Percentiles rank a stretch among this genome's conserved stretches.
These are phyloP conservation scores for Drosophila paranaensis DNA, from an alignment of 2,888 invertebrate genomes.

Conservation along the genomic window DNA sequence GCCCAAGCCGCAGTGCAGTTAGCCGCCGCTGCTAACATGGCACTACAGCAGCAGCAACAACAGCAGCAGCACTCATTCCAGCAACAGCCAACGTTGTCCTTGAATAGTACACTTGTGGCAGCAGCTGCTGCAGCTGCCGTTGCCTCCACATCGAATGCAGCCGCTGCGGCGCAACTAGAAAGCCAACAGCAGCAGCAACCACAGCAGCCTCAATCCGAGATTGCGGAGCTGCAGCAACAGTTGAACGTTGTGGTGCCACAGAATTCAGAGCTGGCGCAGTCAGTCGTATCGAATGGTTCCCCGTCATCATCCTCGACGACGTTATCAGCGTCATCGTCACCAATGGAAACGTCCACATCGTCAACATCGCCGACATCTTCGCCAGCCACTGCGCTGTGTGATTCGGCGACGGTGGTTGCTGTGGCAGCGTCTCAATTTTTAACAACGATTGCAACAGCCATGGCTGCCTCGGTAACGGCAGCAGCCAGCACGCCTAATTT, in stretches of 20 bases:
- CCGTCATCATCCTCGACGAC: constrained; percentile 63
- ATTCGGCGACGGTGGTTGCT: constrained; percentile 77
- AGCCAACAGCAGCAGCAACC: constrained; percentile 52
- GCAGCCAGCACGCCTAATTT: constrained; percentile 64
- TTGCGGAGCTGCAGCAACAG: constrained; percentile 78
- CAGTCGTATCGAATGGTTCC: constrained; percentile 56
- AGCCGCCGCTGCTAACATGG: constrained; percentile 82
- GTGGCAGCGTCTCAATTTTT: constrained; percentile 83
- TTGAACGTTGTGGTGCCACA: constrained; percentile 76
- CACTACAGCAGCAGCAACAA: constrained; percentile 83
- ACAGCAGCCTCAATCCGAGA: constrained; percentile 60
- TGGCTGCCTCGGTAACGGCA: constrained; percentile 82
- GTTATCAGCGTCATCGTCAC: constrained; percentile 59
- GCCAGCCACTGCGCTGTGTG: constrained; percentile 56
- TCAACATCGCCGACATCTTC: constrained; percentile 52
- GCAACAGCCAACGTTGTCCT: constrained; percentile 83
- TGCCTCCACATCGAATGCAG: constrained; percentile 76
- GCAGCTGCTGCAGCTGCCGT: constrained; percentile 76
- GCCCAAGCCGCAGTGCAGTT: constrained; percentile 78
- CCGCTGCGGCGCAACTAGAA: constrained; percentile 67
- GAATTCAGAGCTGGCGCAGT: constrained; percentile 82
- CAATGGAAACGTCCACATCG: constrained; percentile 70
- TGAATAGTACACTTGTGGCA: constrained; percentile 77
- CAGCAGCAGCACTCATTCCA: constrained; percentile 83
- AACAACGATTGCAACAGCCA: constrained; percentile 76